These are phyloP conservation scores for Melanotaenia maccullochi DNA, from an alignment of 2,797 vertebrate genomes.

Conservation along the genomic window DNA sequence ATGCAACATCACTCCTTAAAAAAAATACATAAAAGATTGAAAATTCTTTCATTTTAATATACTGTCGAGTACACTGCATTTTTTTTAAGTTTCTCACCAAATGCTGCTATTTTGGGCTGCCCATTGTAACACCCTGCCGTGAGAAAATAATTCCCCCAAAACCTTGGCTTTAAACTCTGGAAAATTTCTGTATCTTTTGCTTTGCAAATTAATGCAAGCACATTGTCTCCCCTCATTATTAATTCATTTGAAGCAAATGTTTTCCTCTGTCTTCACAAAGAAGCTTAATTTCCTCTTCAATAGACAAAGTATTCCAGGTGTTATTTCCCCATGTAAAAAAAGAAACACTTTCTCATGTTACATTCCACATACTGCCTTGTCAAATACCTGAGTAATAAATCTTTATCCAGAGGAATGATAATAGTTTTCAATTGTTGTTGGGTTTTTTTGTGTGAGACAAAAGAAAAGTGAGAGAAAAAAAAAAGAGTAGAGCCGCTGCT, in stretches of 20 bases:
- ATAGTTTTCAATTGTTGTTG: slow-evolving; percentile 46
- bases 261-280: slow-evolving; percentile 60
- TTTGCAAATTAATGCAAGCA: slow-evolving; percentile 77
- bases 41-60: slow-evolving; percentile 59
- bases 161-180: slow-evolving; percentile 52
- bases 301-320: slow-evolving; percentile 49
- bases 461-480: slow-evolving; percentile 5
- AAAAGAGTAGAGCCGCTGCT: too few relatives aligned
- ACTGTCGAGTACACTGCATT: slow-evolving; percentile 44
- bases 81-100: slow-evolving; percentile 62
- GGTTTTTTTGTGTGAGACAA: slow-evolving; percentile 32
- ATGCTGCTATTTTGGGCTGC: slow-evolving; percentile 62
- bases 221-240: slow-evolving; percentile 77
- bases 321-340: slow-evolving; percentile 37
- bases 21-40: slow-evolving; percentile 30
- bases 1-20: slow-evolving; percentile 23
- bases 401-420: slow-evolving; percentile 34
- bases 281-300: slow-evolving; percentile 48
- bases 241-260: slow-evolving; percentile 81
- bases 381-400: slow-evolving; percentile 35
- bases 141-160: slow-evolving; percentile 69
- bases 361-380: not conserved
- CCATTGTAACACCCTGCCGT: slow-evolving; percentile 53
- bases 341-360: slow-evolving; percentile 27
- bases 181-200: slow-evolving; percentile 63